phyloP scores from a whole-genome alignment of 1,140 invertebrate species.

The Eupeodes corollae region DNA sequence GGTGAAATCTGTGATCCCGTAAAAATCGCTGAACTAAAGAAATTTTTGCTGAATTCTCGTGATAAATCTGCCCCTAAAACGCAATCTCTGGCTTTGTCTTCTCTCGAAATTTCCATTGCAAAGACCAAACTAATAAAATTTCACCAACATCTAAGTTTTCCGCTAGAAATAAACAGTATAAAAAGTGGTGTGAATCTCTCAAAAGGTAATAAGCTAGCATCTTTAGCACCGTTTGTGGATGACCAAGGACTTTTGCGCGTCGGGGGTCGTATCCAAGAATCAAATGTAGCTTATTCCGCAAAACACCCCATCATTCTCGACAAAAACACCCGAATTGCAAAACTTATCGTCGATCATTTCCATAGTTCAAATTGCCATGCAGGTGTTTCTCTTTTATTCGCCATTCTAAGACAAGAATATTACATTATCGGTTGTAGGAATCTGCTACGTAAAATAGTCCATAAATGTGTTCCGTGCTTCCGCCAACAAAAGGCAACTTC shows the following conservation, averaged over 20 bases:
- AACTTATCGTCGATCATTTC: conserved; percentile 25
- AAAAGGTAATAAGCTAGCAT: too few species aligned
- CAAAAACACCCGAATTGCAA: conserved; percentile 19
- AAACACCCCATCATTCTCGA: conserved; percentile 37
- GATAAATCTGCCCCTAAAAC: too few species aligned
- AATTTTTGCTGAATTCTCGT: too few species aligned
- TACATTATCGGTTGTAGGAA: conserved; percentile 22
- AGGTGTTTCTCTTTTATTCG: conserved; percentile 19
- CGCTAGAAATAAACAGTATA: too few species aligned
- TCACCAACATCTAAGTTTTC: too few species aligned
- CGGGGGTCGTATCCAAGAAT: conserved; percentile 31
- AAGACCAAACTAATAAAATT: too few species aligned
- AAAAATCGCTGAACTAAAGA: too few species aligned
- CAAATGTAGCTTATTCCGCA: conserved; percentile 16
- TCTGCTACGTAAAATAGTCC: conserved; percentile 11
- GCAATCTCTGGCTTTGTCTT: too few species aligned
- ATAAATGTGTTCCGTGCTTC: conserved; percentile 28
- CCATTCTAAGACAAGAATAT: conserved; percentile 12
- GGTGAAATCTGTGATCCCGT: too few species aligned
- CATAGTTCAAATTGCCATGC: conserved; percentile 38
- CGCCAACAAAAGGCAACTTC: conserved; percentile 12
- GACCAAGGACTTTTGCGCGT: conserved; percentile 31
- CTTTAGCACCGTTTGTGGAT: conserved; percentile 35
- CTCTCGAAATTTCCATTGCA: too few species aligned
- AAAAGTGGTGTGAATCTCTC: too few species aligned